Conservation (phyloP, 2,888 invertebrate genomes). For the Cheiracanthium punctorium region DNA sequence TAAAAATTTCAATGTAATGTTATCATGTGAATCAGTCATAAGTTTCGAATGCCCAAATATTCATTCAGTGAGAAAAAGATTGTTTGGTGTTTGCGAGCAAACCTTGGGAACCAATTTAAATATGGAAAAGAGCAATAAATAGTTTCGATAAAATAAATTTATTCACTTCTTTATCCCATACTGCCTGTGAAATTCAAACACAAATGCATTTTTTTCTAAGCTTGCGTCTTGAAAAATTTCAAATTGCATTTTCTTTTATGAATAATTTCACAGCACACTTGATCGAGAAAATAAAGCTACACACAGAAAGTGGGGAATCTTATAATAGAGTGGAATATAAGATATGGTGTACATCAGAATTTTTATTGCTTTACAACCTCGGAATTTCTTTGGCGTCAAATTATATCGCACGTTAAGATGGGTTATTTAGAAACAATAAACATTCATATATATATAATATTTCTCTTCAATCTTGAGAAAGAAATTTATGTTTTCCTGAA, state of each 20-base stretch:
- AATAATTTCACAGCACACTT: conserved; percentile 4
- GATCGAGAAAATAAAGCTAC: background rate
- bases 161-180: background rate
- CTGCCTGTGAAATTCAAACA: conserved; percentile 5
- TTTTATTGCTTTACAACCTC: background rate
- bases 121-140: conserved; percentile 13
- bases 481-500: too few species aligned
- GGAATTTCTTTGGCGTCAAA: background rate
- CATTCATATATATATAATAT: too few species aligned
- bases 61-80: background rate
- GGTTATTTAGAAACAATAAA: background rate
- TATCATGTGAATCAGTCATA: background rate
- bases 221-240: background rate
- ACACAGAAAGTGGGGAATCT: background rate
- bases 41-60: background rate
- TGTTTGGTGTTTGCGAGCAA: background rate
- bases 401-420: background rate
- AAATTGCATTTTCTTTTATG: background rate
- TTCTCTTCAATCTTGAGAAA: too few species aligned
- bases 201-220: background rate
- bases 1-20: background rate
- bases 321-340: background rate
- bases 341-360: background rate
- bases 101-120: background rate
- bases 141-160: conserved; percentile 13